phyloP scores from a whole-genome alignment of 2,113 vertebrate genomes.

The Malurus cyaneus region DNA sequence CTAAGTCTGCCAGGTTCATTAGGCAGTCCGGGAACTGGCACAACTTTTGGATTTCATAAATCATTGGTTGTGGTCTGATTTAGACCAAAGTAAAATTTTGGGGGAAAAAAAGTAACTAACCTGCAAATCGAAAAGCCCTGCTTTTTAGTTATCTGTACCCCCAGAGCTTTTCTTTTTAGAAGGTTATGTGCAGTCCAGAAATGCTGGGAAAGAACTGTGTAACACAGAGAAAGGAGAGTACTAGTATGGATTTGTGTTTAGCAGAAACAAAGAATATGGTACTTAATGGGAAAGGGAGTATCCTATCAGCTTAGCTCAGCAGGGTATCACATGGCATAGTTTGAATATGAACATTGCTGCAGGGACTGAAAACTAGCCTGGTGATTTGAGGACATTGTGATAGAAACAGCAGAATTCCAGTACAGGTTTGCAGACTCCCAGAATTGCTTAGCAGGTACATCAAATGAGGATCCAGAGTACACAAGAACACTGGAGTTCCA shows the following conservation, averaged over 20 bases:
- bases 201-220: background rate
- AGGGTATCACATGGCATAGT: background rate
- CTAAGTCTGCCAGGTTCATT: background rate
- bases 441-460: background rate
- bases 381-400: background rate
- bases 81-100: background rate
- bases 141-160: background rate
- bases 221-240: background rate
- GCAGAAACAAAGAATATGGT: background rate
- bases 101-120: background rate
- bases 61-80: background rate
- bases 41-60: background rate
- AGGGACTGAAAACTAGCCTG: background rate
- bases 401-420: background rate
- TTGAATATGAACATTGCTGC: background rate
- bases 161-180: background rate
- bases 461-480: background rate
- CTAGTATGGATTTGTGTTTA: background rate
- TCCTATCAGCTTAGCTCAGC: background rate
- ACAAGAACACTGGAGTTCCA: background rate
- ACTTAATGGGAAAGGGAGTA: background rate
- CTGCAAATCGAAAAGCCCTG: background rate
- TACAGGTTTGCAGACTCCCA: background rate
- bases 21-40: background rate
- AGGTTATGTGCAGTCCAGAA: background rate